These are phyloP conservation scores for Hormaphis cornu DNA, from an alignment of 1,140 invertebrate genomes.

Conservation along the genomic window DNA sequence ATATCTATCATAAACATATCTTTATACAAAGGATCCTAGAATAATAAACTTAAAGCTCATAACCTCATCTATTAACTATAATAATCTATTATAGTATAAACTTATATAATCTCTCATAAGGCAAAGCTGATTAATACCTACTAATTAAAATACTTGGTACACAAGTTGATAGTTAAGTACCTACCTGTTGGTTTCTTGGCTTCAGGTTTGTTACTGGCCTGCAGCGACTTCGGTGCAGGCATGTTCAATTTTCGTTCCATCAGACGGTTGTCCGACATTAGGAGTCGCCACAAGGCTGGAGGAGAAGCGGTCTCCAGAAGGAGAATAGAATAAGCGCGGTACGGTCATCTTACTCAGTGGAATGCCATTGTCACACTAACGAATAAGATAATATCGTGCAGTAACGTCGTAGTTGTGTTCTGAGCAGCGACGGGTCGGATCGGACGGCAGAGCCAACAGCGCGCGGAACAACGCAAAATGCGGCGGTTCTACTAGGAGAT, in stretches of 20 bases:
- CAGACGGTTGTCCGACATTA: conserved; percentile 14
- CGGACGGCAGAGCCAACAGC: no score
- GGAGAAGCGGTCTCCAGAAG: neutral
- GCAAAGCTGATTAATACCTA: neutral
- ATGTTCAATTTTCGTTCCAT: conserved; percentile 18
- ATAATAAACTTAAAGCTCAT: no score
- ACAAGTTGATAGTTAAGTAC: neutral
- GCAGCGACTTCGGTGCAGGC: neutral
- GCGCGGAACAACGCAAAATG: no score
- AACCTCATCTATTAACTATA: no score
- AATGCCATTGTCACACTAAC: conserved; percentile 26
- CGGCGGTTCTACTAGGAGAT: no score
- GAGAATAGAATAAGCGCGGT: neutral
- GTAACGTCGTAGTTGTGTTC: no score
- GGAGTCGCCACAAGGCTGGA: neutral
- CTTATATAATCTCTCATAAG: no score
- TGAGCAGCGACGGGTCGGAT: no score
- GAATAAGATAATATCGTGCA: conserved; percentile 18
- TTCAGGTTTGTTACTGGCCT: conserved; percentile 5
- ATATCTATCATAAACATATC: no score
- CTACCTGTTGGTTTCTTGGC: conserved; percentile 4
- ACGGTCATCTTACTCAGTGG: conserved; percentile 15
- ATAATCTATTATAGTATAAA: no score
- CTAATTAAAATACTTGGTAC: no score
- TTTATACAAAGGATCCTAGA: no score